phyloP scores from a whole-genome alignment of 1,140 invertebrate species.

The Centruroides sculpturatus region DNA sequence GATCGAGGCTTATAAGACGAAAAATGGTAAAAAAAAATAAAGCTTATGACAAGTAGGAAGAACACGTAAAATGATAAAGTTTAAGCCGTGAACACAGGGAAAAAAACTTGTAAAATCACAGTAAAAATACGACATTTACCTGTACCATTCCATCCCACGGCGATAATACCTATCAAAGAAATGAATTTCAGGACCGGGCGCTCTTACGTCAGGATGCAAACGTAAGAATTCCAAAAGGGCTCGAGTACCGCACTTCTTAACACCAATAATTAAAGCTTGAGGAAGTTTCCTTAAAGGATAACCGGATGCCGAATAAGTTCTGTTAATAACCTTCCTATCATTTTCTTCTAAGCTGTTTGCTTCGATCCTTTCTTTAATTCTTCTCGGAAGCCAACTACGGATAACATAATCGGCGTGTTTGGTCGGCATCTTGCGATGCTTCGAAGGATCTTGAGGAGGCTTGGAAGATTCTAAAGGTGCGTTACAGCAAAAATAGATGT shows the following conservation, averaged over 20 bases:
- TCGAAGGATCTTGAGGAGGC: too few species aligned
- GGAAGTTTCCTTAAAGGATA: conserved; percentile 45
- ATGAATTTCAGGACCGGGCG: conserved; percentile 72
- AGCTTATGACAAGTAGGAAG: too few species aligned
- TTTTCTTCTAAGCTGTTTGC: conserved; percentile 2
- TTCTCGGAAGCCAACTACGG: conserved; percentile 9
- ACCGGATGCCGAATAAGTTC: too few species aligned
- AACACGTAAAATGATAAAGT: too few species aligned
- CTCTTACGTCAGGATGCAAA: conserved; percentile 68
- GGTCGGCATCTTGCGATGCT: too few species aligned
- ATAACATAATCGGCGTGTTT: conserved; percentile 5
- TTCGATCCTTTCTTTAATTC: conserved; percentile 9
- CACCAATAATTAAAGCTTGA: conserved; percentile 73
- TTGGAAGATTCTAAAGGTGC: too few species aligned
- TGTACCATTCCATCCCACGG: conserved; percentile 75
- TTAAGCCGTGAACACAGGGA: background rate
- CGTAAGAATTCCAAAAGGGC: conserved; percentile 79
- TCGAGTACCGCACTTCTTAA: conserved; percentile 79
- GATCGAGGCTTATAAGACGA: too few species aligned
- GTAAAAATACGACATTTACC: conserved; percentile 32
- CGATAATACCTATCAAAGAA: conserved; percentile 66
- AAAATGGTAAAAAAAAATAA: too few species aligned
- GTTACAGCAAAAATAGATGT: too few species aligned
- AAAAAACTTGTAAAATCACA: background rate
- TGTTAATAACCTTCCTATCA: too few species aligned